These are phyloP conservation scores for Agriopis leucophaearia DNA, from an alignment of 2,888 invertebrate species.

Conservation along the genomic window DNA sequence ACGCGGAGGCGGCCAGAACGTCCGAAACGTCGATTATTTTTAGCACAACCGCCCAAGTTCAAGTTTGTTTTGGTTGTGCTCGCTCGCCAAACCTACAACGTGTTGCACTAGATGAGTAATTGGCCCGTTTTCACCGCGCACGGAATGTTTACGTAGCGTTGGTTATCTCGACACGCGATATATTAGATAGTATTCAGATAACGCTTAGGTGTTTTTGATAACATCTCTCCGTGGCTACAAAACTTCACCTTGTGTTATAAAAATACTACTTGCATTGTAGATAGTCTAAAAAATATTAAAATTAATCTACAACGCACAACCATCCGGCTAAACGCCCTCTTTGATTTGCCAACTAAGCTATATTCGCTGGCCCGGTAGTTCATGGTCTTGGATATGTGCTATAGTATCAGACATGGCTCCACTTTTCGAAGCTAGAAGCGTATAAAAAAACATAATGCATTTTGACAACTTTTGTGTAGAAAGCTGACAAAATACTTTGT, in stretches of 20 bases:
- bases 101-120: constrained; percentile 37
- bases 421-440: no score
- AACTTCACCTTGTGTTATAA: background rate
- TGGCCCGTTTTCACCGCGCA: constrained; percentile 45
- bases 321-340: background rate
- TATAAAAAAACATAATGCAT: no score
- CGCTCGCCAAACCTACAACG: constrained; percentile 36
- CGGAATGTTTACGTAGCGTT: constrained; percentile 44
- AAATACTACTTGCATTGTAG: background rate
- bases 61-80: constrained; percentile 64
- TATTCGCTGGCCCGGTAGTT: background rate
- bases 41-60: constrained; percentile 72
- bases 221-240: background rate
- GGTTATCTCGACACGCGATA: constrained; percentile 43
- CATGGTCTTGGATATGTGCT: background rate
- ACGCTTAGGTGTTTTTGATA: constrained; percentile 36
- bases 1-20: constrained; percentile 46
- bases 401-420: background rate
- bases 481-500: no score
- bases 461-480: no score
- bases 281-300: background rate
- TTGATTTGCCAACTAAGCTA: background rate
- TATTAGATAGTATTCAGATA: constrained; percentile 32
- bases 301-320: no score
- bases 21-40: constrained; percentile 62